These are phyloP conservation scores for Epinephelus fuscoguttatus DNA, from an alignment of 2,113 vertebrate species.

Conservation along the genomic window DNA sequence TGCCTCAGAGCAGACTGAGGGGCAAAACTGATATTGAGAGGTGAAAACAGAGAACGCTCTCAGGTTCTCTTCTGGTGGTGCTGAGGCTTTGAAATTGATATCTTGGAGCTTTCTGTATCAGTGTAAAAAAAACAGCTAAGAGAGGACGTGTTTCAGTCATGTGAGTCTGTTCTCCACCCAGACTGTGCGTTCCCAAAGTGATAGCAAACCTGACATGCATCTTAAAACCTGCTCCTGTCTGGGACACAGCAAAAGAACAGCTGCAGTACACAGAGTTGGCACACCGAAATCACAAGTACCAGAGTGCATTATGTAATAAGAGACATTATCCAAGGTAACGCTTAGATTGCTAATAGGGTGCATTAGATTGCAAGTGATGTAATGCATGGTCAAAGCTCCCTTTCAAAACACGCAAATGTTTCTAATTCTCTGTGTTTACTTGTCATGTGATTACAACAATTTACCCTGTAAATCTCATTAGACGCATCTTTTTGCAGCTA, in stretches of 20 bases:
- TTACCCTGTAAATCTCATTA: slow-evolving; percentile 55
- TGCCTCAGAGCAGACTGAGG: slow-evolving; percentile 43
- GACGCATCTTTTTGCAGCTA: slow-evolving; percentile 36
- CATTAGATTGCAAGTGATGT: slow-evolving; percentile 65
- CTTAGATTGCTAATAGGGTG: slow-evolving; percentile 70
- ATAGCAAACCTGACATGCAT: slow-evolving; percentile 82
- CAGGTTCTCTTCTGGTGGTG: neutral
- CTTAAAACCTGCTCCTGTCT: slow-evolving; percentile 88
- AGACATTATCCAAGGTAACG: slow-evolving; percentile 70
- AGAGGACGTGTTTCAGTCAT: slow-evolving; percentile 7
- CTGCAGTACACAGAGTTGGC: slow-evolving; percentile 56
- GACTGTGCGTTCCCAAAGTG: slow-evolving; percentile 23
- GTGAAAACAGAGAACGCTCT: slow-evolving; percentile 8
- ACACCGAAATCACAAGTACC: slow-evolving; percentile 56
- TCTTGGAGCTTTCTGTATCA: neutral
- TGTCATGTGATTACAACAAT: slow-evolving; percentile 51
- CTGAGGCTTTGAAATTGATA: slow-evolving; percentile 20
- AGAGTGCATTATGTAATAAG: slow-evolving; percentile 74
- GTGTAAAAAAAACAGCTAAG: slow-evolving; percentile 11
- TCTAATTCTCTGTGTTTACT: slow-evolving; percentile 56
- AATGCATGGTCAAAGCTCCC: slow-evolving; percentile 62
- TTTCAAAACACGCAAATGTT: slow-evolving; percentile 56
- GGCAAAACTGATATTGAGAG: slow-evolving; percentile 16
- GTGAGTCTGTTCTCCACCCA: slow-evolving; percentile 29
- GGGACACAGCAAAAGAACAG: slow-evolving; percentile 51